Conservation (phyloP, 2,797 vertebrate genomes). For the Limnodromus scolopaceus region DNA sequence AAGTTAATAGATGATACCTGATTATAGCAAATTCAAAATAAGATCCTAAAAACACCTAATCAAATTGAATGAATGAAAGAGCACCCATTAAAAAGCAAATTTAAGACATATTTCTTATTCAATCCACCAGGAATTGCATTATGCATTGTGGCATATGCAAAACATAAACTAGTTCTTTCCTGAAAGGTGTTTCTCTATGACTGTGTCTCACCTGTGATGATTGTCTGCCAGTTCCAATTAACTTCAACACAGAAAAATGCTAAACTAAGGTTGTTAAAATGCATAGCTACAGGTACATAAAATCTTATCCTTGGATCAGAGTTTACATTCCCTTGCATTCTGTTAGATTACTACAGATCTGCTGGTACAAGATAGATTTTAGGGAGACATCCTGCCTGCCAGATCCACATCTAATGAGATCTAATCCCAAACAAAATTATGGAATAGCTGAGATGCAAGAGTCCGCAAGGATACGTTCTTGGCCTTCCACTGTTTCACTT, state of each 20-base stretch:
- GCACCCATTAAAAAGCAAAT: background rate
- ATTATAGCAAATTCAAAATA: background rate
- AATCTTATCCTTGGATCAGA: background rate
- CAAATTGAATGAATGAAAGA: background rate
- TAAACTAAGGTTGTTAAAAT: background rate
- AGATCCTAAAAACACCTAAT: background rate
- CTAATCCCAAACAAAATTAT: background rate
- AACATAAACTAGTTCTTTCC: background rate
- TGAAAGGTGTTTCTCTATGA: background rate
- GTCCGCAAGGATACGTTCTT: background rate
- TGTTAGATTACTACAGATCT: background rate
- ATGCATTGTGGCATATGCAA: background rate
- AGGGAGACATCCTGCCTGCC: background rate
- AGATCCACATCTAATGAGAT: background rate
- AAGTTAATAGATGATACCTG: background rate
- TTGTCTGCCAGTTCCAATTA: slow-evolving; percentile 13
- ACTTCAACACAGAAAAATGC: background rate
- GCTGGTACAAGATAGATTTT: background rate
- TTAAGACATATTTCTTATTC: background rate
- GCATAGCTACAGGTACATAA: background rate
- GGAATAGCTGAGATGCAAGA: background rate
- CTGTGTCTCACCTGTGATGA: background rate
- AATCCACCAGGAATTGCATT: background rate
- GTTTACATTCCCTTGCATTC: background rate
- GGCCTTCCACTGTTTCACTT: background rate